Percentiles rank a stretch among this genome's conserved stretches.
phyloP scores from a whole-genome alignment of 1,140 invertebrate species.

The Diploscapter pachys region DNA sequence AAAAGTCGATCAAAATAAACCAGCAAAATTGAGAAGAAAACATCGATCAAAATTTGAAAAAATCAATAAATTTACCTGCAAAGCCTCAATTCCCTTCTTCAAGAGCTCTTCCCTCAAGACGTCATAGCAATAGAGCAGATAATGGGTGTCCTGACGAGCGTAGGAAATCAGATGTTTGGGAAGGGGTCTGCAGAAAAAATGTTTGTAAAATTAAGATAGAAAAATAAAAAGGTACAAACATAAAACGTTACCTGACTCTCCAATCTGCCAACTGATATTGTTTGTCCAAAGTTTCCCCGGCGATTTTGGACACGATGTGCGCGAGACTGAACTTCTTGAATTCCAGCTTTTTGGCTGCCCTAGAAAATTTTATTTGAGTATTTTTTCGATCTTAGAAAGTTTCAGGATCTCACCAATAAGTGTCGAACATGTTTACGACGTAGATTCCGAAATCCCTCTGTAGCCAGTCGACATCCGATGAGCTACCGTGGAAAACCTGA shows the following conservation, averaged over 20 bases:
- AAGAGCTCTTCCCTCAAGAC: conserved; percentile 27
- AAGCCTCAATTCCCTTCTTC: conserved; percentile 7
- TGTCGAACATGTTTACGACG: conserved; percentile 95
- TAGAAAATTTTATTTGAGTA: no score
- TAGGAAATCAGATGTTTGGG: conserved; percentile 79
- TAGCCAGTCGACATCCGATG: conserved; percentile 84
- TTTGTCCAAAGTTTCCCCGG: conserved; percentile 78
- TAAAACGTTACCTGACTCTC: conserved; percentile 66
- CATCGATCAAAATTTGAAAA: neutral
- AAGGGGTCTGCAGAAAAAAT: conserved; percentile 70
- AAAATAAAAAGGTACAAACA: neutral
- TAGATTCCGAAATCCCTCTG: conserved; percentile 92
- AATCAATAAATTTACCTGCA: neutral
- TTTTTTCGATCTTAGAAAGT: no score
- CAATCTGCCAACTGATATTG: conserved; percentile 90
- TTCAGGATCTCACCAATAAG: conserved; percentile 64
- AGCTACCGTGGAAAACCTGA: conserved; percentile 81
- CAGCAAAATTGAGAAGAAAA: conserved; percentile 1
- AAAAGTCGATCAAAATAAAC: neutral
- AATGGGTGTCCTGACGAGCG: conserved; percentile 90
- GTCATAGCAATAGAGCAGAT: conserved; percentile 87
- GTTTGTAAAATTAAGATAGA: conserved; percentile 3
- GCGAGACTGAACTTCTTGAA: conserved; percentile 74
- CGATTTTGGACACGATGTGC: conserved; percentile 76
- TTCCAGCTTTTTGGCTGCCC: conserved; percentile 71